phyloP scores from a whole-genome alignment of 2,113 vertebrate genomes.

The Alligator sinensis region DNA sequence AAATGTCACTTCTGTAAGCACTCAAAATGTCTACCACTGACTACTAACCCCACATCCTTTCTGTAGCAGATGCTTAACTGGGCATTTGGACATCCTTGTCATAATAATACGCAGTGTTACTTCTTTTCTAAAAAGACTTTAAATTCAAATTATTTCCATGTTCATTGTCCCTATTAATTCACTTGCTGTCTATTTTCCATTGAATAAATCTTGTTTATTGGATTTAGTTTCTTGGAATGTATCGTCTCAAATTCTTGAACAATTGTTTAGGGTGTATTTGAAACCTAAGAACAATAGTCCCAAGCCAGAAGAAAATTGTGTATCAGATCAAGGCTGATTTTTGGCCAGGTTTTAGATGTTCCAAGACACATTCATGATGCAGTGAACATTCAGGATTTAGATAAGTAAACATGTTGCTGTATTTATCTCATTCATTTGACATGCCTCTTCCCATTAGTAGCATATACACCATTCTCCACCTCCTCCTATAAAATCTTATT shows the following conservation, averaged over 20 bases:
- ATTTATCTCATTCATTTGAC: not conserved
- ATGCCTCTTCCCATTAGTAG: not conserved
- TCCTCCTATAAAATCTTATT: not conserved
- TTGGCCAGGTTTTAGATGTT: not conserved
- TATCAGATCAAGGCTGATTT: not conserved
- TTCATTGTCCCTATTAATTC: not conserved
- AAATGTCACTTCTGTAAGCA: too few relatives aligned
- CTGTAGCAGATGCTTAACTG: not conserved
- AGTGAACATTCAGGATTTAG: not conserved
- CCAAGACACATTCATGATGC: not conserved
- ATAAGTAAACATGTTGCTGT: not conserved
- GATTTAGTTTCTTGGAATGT: not conserved
- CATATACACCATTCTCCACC: not conserved
- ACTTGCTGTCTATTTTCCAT: rapidly evolving
- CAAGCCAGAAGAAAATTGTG: not conserved
- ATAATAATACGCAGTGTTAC: rapidly evolving
- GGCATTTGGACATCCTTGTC: not conserved
- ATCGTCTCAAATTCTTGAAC: not conserved
- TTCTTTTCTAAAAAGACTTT: not conserved
- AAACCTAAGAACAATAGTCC: not conserved
- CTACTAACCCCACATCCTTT: not conserved
- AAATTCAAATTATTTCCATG: not conserved
- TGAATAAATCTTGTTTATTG: not conserved
- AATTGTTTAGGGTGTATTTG: not conserved
- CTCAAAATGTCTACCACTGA: not conserved